Conservation (phyloP, 1,140 invertebrate genomes). For the Lepidurus packardi region DNA sequence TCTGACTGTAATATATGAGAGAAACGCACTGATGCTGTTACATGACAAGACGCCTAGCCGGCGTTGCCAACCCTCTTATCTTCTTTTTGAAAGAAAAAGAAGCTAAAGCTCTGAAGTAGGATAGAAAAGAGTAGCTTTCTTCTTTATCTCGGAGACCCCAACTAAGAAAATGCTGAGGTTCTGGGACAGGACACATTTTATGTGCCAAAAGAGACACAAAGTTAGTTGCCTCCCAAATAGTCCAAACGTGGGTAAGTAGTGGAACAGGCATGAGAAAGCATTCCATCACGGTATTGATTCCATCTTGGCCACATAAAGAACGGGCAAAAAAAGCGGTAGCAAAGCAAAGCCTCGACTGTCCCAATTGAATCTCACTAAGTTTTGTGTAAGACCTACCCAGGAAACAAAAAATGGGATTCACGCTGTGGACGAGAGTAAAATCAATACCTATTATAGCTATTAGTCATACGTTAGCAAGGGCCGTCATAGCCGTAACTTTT, state of each 20-base stretch:
- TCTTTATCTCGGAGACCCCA: not conserved
- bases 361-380: no score
- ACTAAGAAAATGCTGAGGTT: not conserved
- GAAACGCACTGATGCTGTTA: constrained; percentile 21
- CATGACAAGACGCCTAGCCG: not conserved
- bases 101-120: not conserved
- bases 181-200: constrained; percentile 3
- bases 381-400: no score
- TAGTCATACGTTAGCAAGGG: no score
- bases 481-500: no score
- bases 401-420: no score
- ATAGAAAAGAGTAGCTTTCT: not conserved
- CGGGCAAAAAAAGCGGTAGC: not conserved
- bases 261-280: not conserved
- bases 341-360: not conserved
- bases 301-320: not conserved
- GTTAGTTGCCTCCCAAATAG: not conserved
- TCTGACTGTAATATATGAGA: constrained; percentile 5
- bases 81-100: not conserved
- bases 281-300: not conserved
- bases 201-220: not conserved
- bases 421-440: no score
- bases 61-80: not conserved
- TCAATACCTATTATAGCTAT: no score
- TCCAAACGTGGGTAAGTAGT: not conserved